Base-by-base conservation (phyloP, 2,888 invertebrate species). In the Perithous albicinctus region DNA sequence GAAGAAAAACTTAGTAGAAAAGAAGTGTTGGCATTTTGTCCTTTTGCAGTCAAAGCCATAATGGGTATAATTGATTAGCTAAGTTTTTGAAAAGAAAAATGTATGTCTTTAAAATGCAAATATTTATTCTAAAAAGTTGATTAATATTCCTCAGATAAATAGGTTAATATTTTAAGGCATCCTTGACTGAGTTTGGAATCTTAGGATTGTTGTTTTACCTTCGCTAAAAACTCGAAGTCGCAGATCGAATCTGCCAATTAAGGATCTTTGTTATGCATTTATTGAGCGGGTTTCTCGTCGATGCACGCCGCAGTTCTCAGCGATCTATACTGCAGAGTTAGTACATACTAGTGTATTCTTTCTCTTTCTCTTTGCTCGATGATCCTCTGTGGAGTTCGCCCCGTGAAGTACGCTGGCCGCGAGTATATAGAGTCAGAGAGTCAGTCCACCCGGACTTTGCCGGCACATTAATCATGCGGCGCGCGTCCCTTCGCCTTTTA, bases 401-500 rank as follows among this genome's bases (percentile, higher is more conserved):
- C 23, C 18, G 20, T 38, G 41, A 63, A 32, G 56, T 61, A 20
- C 38, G 18, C 20, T 38, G 61, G 38, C 2, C 61, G 61, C 32
- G 59, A n/a, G 43, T 6, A n/a, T 2, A 41, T 10, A 12, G 41
- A 29, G 32, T 32, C n/a, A n/a, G 54, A 29, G 20, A 20, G 66
- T 20, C 61, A 29, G 51, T 64, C 29, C 64, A 70, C 43, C 41
- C 56, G 73, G 75, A 82, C 56, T 56, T 32, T 10, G 41, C 48
- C 48, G 64, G 51, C 51, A 70, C 82, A 85, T 84, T 85, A 85
- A 85, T 85, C 84, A 85, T 85, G 80, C 85, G 80, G 80, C 72
- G 82, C 74, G 85, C 85, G 84, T 85, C 82, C 84, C 82, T 84
- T 81, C 80, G 80, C 76, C 82, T 85, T 85, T 85, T 85, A 85